Conservation (phyloP, 2,888 invertebrate species). For the Nymphalis polychloros region DNA sequence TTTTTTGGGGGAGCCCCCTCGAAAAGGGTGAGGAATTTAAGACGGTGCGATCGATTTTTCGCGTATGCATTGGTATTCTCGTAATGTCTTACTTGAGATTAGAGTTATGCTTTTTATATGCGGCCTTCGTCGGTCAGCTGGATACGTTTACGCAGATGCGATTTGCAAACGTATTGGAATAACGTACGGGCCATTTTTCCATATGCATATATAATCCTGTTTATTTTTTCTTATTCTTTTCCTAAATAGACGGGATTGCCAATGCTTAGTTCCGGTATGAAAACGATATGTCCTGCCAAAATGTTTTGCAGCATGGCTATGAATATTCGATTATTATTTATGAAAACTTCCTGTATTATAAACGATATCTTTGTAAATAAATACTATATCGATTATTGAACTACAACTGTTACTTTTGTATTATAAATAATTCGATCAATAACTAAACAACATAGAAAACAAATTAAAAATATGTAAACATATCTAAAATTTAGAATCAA, state of each 20-base stretch:
- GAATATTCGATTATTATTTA: slow-evolving; percentile 8
- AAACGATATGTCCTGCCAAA: slow-evolving; percentile 7
- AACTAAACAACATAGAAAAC: no score
- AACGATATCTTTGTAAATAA: no score
- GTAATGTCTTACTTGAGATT: slow-evolving; percentile 81
- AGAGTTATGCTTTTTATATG: slow-evolving; percentile 71
- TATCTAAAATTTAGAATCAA: background rate
- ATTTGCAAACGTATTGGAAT: slow-evolving; percentile 36
- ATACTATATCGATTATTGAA: no score
- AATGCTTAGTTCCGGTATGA: slow-evolving; percentile 2
- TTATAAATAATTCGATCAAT: no score
- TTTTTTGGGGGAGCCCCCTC: slow-evolving; percentile 81
- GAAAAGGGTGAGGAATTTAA: slow-evolving; percentile 82
- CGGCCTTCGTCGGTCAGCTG: slow-evolving; percentile 29
- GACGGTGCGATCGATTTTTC: slow-evolving; percentile 81
- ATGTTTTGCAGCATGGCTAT: background rate
- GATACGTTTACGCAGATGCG: slow-evolving; percentile 21
- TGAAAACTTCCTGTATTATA: background rate
- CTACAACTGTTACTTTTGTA: no score
- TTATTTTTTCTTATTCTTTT: slow-evolving; percentile 11
- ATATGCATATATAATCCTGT: background rate
- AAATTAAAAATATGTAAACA: background rate
- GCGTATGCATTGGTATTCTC: slow-evolving; percentile 81
- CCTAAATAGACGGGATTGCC: background rate
- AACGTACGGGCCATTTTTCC: slow-evolving; percentile 18